Evolutionary conservation across 2,797 vertebrate genomes (phyloP).

Genomic region (Amniataba percoides): DNA sequence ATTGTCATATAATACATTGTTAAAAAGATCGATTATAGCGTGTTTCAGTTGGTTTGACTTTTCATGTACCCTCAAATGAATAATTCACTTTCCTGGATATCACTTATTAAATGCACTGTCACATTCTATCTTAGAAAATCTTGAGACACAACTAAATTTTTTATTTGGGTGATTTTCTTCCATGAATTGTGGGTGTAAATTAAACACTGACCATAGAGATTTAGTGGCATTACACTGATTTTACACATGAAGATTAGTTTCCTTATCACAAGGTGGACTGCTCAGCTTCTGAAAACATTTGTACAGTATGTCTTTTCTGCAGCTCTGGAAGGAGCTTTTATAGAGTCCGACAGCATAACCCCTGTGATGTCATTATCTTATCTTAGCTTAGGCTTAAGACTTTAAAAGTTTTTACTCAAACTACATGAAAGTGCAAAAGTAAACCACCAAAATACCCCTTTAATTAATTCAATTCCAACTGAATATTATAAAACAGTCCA

Average conservation of each 20-base stretch:
- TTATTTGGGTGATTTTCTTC: neutral
- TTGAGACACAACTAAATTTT: neutral
- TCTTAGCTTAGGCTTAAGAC: neutral
- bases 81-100: neutral
- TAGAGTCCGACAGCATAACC: neutral
- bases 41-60: conserved; percentile 10
- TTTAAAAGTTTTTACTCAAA: neutral
- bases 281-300: conserved; percentile 6
- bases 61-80: neutral
- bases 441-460: conserved; percentile 6
- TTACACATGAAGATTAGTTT: conserved; percentile 15
- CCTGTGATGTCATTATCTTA: neutral
- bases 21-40: neutral
- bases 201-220: conserved; percentile 25
- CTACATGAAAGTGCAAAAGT: neutral
- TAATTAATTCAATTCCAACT: neutral
- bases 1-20: neutral
- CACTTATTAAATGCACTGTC: neutral
- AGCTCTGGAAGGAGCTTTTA: neutral
- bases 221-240: conserved; percentile 20
- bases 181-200: neutral
- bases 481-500: conserved; percentile 2
- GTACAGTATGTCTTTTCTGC: conserved; percentile 13
- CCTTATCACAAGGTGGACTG: neutral
- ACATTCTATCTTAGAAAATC: conserved; percentile 1